Conservation (phyloP, 1,140 invertebrate genomes). For the Lepidurus apus region DNA sequence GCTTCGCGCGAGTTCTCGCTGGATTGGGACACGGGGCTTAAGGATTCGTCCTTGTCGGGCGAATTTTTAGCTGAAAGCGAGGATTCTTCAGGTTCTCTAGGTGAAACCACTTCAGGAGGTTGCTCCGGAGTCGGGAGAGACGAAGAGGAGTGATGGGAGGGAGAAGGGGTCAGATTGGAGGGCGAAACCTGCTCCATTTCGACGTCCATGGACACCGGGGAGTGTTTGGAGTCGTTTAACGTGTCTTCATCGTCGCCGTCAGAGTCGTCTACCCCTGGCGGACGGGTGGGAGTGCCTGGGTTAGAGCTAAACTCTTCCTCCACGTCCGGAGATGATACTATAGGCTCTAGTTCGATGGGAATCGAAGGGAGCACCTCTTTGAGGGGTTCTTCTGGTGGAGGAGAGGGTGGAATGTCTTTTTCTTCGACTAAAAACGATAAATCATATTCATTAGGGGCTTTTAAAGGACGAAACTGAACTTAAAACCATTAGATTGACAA, state of each 20-base stretch:
- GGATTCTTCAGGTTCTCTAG: neutral
- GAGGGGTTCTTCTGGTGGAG: slow-evolving; percentile 11
- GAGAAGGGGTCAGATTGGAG: slow-evolving; percentile 36
- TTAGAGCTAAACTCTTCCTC: slow-evolving; percentile 6
- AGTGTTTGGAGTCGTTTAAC: slow-evolving; percentile 36
- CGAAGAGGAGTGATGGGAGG: slow-evolving; percentile 25
- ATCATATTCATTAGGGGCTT: too few species aligned
- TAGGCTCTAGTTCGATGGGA: slow-evolving; percentile 12
- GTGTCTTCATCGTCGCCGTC: slow-evolving; percentile 33
- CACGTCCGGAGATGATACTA: neutral
- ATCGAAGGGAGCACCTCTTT: neutral
- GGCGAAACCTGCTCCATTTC: slow-evolving; percentile 34
- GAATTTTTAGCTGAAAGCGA: slow-evolving; percentile 37
- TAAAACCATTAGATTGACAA: neutral
- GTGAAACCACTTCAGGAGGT: neutral
- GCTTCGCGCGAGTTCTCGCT: slow-evolving; percentile 41
- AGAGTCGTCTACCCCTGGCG: neutral
- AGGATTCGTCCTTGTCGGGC: slow-evolving; percentile 47
- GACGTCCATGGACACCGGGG: slow-evolving; percentile 37
- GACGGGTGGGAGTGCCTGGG: neutral
- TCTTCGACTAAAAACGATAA: neutral
- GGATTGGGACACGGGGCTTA: slow-evolving; percentile 40
- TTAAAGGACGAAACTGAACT: too few species aligned
- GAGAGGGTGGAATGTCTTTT: neutral
- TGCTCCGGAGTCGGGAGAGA: neutral